Conservation (phyloP, 1,140 invertebrate species). For the Drosophila elegans region DNA sequence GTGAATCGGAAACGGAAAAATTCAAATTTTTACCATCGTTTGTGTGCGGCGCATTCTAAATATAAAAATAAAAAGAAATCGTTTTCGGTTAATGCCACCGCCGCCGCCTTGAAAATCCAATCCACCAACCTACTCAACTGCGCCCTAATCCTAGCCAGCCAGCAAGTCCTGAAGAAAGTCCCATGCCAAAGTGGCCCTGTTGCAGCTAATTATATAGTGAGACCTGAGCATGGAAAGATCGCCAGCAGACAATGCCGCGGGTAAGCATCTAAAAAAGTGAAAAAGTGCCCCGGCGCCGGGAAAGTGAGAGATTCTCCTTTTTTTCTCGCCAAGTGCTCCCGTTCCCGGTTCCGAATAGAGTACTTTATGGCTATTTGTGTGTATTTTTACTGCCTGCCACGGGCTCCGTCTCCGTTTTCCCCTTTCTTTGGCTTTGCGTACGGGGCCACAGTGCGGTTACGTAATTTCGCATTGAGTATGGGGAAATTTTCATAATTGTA, state of each 20-base stretch:
- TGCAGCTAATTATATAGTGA: constrained; percentile 77
- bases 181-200: constrained; percentile 70
- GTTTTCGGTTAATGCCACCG: constrained; percentile 23
- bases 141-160: constrained; percentile 43
- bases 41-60: constrained; percentile 60
- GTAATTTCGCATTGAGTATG: constrained; percentile 51
- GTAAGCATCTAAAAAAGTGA: constrained; percentile 27
- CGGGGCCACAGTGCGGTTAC: constrained; percentile 62
- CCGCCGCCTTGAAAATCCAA: constrained; percentile 32
- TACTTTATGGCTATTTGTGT: constrained; percentile 55
- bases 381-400: constrained; percentile 65
- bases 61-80: constrained; percentile 57
- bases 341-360: constrained; percentile 34
- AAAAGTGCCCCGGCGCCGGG: constrained; percentile 14
- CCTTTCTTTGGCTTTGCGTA: constrained; percentile 10
- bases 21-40: constrained; percentile 33
- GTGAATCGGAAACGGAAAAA: constrained; percentile 39
- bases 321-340: constrained; percentile 11
- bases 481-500: constrained; percentile 64
- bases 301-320: constrained; percentile 41
- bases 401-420: constrained; percentile 41
- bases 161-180: constrained; percentile 56
- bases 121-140: constrained; percentile 14
- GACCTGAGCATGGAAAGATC: constrained; percentile 71
- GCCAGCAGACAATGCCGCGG: constrained; percentile 52